Percentiles rank a stretch among this genome's conserved stretches.
Evolutionary conservation across 2,797 vertebrate genomes (phyloP).

Genomic region (Helostoma temminkii): DNA sequence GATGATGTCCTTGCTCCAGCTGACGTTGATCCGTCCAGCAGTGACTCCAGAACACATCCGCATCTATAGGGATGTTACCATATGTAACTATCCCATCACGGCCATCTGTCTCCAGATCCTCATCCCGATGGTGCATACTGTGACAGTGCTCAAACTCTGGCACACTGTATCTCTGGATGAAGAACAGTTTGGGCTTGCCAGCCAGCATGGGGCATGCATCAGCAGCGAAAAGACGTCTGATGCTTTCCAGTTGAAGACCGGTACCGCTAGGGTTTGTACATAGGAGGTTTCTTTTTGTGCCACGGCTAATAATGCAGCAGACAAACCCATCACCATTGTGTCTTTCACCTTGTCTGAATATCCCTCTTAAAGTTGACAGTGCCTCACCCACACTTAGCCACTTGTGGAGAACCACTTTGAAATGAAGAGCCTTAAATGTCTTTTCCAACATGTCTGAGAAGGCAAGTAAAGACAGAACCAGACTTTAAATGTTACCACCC

Average conservation of each 20-base stretch:
- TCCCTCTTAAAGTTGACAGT: constrained; percentile 58
- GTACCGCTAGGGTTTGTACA: constrained; percentile 77
- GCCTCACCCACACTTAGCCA: constrained; percentile 64
- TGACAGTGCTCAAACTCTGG: constrained; percentile 33
- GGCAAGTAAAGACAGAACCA: constrained; percentile 34
- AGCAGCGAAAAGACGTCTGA: constrained; percentile 85
- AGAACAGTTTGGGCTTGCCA: constrained; percentile 96
- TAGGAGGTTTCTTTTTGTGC: constrained; percentile 77
- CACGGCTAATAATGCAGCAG: constrained; percentile 91
- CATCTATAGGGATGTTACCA: constrained; percentile 82
- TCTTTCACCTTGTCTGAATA: constrained; percentile 69
- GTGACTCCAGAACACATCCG: constrained; percentile 94
- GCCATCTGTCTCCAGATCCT: constrained; percentile 85
- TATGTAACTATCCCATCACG: not conserved
- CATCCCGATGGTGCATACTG: constrained; percentile 36
- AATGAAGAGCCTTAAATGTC: constrained; percentile 86
- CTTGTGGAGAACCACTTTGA: constrained; percentile 72
- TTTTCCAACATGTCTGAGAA: constrained; percentile 82
- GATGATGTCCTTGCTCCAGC: constrained; percentile 67
- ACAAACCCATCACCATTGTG: constrained; percentile 82
- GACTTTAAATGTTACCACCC: not conserved
- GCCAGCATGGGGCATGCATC: constrained; percentile 84
- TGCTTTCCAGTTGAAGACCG: constrained; percentile 78
- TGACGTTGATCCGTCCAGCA: constrained; percentile 83
- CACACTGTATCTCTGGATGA: constrained; percentile 90